These are phyloP conservation scores for Gyrodactylus salaris DNA, from an alignment of 1,140 invertebrate species.

Conservation along the genomic window DNA sequence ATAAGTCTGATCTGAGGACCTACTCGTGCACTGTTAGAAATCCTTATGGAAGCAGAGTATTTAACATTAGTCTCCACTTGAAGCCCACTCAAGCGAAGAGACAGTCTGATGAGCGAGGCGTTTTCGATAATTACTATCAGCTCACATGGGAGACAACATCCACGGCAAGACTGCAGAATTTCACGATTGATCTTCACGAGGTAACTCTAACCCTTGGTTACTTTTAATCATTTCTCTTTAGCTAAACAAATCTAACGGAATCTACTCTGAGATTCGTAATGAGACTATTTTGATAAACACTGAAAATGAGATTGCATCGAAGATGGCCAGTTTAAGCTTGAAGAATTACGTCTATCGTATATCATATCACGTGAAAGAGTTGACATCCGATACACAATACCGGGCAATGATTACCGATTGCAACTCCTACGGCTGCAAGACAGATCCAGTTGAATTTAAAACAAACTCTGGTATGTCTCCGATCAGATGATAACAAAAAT, in stretches of 20 bases:
- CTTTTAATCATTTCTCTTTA: neutral
- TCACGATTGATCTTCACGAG: neutral
- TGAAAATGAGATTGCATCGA: neutral
- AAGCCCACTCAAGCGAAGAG: neutral
- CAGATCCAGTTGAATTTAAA: neutral
- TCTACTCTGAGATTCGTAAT: neutral
- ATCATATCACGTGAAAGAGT: neutral
- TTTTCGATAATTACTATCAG: neutral
- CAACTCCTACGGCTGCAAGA: neutral
- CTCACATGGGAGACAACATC: neutral
- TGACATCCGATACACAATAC: neutral
- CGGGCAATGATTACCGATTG: neutral
- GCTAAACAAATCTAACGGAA: neutral
- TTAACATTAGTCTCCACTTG: neutral
- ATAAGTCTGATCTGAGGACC: neutral
- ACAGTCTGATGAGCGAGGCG: neutral
- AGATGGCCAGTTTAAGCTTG: neutral
- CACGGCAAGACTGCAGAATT: neutral
- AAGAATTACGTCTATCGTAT: neutral
- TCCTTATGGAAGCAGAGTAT: neutral
- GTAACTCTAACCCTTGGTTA: neutral
- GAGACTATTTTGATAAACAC: neutral
- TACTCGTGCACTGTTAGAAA: neutral
- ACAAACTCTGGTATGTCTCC: neutral
- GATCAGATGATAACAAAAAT: no score